A percentile compares a stretch with the other conserved stretches of the same genome.
These are phyloP conservation scores for Cephus nigrinus DNA, from an alignment of 2,888 invertebrate genomes.

Conservation along the genomic window DNA sequence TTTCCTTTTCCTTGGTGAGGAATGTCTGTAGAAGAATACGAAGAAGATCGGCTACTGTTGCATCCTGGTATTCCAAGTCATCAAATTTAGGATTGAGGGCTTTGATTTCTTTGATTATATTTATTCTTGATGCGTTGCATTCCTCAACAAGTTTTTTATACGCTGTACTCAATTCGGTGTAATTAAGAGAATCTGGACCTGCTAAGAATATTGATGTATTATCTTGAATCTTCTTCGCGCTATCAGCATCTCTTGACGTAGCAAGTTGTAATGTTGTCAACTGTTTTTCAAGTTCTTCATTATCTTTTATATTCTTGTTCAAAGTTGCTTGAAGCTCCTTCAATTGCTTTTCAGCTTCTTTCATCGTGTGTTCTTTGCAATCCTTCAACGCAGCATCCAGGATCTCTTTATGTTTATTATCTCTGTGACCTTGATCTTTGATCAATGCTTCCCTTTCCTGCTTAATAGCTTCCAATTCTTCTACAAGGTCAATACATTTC, in stretches of 20 bases:
- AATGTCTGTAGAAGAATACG: slow-evolving; percentile 46
- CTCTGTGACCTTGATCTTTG: slow-evolving; percentile 6
- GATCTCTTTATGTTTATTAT: slow-evolving; percentile 13
- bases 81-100: slow-evolving; percentile 35
- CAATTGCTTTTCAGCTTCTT: slow-evolving; percentile 55
- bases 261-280: slow-evolving; percentile 28
- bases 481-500: slow-evolving; percentile 14
- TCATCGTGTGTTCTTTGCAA: slow-evolving; percentile 51
- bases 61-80: slow-evolving; percentile 2
- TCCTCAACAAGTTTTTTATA: slow-evolving; percentile 46
- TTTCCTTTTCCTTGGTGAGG: slow-evolving; percentile 52
- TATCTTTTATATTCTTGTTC: slow-evolving; percentile 60
- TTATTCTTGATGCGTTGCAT: slow-evolving; percentile 27
- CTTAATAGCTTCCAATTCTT: slow-evolving; percentile 15
- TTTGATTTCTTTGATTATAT: slow-evolving; percentile 52
- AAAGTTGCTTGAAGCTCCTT: slow-evolving; percentile 56
- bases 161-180: background rate
- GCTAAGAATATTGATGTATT: background rate
- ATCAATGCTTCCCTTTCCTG: slow-evolving; percentile 24
- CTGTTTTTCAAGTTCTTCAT: slow-evolving; percentile 31
- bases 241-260: background rate
- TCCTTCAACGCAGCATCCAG: slow-evolving; percentile 27
- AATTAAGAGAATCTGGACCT: background rate
- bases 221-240: background rate
- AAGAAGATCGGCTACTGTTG: slow-evolving; percentile 46